Base-by-base conservation (phyloP, 1,140 invertebrate species). In the Cotesia glomerata region DNA sequence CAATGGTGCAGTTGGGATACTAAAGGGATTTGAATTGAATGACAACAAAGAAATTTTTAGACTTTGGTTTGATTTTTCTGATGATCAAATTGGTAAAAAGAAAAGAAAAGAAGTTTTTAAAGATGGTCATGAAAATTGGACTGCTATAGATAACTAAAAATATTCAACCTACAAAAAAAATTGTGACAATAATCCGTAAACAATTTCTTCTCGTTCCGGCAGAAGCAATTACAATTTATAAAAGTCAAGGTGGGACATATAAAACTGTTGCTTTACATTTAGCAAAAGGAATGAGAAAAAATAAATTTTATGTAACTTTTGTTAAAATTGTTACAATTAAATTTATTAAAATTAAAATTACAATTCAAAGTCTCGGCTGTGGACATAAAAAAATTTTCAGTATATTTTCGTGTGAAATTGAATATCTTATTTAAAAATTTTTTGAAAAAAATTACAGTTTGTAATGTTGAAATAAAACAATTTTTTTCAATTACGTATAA, bases 171-270 rank as follows among this genome's bases (percentile, higher is more conserved):
- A n/a, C n/a, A n/a, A n/a, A n/a, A n/a, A n/a, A n/a, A n/a, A 16
- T 16, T 2, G 5, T 14, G 14, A 26, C 4, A 54, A 18, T 18
- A 5, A 58, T 18, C 18, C n/a, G 16, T 14, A 58, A 58, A 8
- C 54, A 54, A 58, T 18, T 58, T 58, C 54, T 14, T 26, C 9
- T 79, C 13, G 65, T 74, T 14, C 66, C 73, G 18, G 73, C 76
- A 5, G 76, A 79, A 70, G 75, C 76, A 13, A 68, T 77, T 39
- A 79, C 78, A 3, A 73, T 79, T 32, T 75, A 77, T 59, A 76
- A 79, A 71, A 74, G 63, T 66, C 77, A 77, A 71, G 73, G 75
- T 16, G 71, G 75, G 63, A 79, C 78, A 0, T 77, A 76, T 69
- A 34, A 75, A 11, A 69, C 69, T 4, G 36, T 70, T 5, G 72